Percentiles rank a stretch among this genome's conserved stretches.
Evolutionary conservation across 2,888 invertebrate species (phyloP).

Genomic region (Rhagophthalmus giganteus): DNA sequence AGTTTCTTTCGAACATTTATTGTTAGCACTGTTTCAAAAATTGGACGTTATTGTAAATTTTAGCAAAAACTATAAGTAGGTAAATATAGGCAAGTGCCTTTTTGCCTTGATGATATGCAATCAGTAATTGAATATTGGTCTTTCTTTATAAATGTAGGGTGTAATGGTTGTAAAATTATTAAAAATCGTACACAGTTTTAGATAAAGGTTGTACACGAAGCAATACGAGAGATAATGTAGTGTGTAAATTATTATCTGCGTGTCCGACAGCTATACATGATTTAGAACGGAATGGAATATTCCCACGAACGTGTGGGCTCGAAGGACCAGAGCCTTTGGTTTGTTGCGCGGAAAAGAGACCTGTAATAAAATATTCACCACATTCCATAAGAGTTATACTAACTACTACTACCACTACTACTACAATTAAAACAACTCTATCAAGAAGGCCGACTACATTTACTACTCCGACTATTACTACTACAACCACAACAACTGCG

Average conservation of each 20-base stretch:
- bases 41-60: too few species aligned
- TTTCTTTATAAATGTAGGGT: too few species aligned
- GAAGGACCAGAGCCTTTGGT: constrained; percentile 40
- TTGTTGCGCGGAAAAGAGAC: constrained; percentile 37
- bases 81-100: too few species aligned
- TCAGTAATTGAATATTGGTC: too few species aligned
- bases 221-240: constrained; percentile 29
- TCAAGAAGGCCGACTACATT: constrained; percentile 14
- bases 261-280: constrained; percentile 39
- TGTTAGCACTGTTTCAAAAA: too few species aligned
- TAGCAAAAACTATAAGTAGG: too few species aligned
- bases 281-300: constrained; percentile 31
- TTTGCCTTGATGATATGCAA: too few species aligned
- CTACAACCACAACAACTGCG: background rate
- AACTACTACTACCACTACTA: background rate
- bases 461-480: background rate
- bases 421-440: constrained; percentile 1
- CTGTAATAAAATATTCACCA: too few species aligned
- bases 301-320: constrained; percentile 44
- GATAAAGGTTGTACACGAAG: constrained; percentile 20
- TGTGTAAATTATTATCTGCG: constrained; percentile 37
- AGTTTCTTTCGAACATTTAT: too few species aligned
- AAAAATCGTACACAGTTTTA: too few species aligned
- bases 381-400: too few species aligned
- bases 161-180: too few species aligned